Evolutionary conservation across 2,113 vertebrate genomes (phyloP).

Genomic region (Megaceryle torquata): DNA sequence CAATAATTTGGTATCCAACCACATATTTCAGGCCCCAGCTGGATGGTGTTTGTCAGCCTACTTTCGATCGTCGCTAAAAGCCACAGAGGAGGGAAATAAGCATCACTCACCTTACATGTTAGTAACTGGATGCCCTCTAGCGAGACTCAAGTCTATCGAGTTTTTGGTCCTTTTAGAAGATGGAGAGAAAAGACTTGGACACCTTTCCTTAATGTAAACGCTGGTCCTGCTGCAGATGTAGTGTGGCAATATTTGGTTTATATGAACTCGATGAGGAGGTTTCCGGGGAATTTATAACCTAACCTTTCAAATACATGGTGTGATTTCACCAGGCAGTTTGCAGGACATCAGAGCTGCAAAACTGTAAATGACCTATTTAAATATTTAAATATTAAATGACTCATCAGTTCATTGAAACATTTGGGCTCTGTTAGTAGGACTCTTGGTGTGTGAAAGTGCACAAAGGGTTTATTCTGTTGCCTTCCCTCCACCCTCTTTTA

Average conservation of each 20-base stretch:
- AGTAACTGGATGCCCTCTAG: constrained; percentile 63
- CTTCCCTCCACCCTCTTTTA: neutral
- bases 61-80: neutral
- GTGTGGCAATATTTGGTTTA: neutral
- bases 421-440: neutral
- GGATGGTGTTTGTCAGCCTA: neutral
- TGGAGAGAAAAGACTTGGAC: neutral
- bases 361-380: neutral
- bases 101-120: neutral
- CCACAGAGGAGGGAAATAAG: neutral
- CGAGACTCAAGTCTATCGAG: neutral
- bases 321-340: neutral
- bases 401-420: neutral
- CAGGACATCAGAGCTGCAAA: neutral
- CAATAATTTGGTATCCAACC: neutral
- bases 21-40: neutral
- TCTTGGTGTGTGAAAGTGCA: neutral
- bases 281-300: neutral
- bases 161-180: neutral
- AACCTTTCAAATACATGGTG: neutral
- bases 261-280: neutral
- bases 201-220: neutral
- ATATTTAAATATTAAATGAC: neutral
- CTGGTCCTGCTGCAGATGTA: neutral
- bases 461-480: neutral